Evolutionary conservation across 2,888 invertebrate species (phyloP).

Genomic region (Amphipoea lucens): DNA sequence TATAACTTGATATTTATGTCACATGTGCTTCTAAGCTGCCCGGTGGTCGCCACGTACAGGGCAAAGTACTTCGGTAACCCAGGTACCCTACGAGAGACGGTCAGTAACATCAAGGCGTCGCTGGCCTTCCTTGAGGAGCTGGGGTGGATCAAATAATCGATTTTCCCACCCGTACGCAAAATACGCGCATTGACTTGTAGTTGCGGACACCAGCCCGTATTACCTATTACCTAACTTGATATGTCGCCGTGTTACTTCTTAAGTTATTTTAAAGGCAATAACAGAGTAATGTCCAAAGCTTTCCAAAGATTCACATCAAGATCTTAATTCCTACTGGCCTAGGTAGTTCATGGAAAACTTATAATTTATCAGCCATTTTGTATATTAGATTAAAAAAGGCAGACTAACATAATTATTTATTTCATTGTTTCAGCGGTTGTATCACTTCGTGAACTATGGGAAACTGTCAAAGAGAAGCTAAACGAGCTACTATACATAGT

Average conservation of each 20-base stretch:
- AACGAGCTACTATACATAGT: constrained; percentile 80
- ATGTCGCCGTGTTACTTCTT: neutral
- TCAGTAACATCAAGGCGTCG: no score
- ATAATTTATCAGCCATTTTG: neutral
- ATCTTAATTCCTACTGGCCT: neutral
- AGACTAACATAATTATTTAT: neutral
- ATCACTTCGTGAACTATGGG: constrained; percentile 82
- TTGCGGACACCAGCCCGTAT: no score
- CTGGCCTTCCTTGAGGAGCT: no score
- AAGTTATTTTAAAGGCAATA: neutral
- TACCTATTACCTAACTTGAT: no score
- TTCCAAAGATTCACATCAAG: neutral
- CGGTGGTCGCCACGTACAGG: no score
- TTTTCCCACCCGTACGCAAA: no score
- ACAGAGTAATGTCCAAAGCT: neutral
- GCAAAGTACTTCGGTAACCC: no score
- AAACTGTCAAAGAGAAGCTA: constrained; percentile 75
- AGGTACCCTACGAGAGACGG: no score
- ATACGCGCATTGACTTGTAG: no score
- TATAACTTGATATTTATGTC: no score
- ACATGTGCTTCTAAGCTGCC: no score
- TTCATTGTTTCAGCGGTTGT: constrained; percentile 74
- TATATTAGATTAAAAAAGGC: neutral
- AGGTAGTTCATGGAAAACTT: neutral
- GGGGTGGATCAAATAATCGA: no score